Conservation (phyloP, 2,113 vertebrate species). For the Leptocoma aspasia region DNA sequence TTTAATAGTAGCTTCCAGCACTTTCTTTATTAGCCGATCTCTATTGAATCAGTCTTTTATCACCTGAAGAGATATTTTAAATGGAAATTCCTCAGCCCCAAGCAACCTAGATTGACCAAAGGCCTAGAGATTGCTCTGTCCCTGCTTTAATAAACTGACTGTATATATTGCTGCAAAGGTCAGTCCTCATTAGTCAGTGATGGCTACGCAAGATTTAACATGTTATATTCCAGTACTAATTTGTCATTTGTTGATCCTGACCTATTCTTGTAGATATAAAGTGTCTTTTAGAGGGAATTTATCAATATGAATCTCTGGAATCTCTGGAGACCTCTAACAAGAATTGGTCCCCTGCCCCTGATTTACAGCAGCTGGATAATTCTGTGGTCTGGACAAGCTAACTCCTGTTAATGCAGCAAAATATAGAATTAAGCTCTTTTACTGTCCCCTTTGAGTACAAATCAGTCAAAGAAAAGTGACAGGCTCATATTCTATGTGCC, state of each 20-base stretch:
- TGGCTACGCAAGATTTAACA: slow-evolving; percentile 39
- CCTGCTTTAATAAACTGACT: slow-evolving; percentile 66
- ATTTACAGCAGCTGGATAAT: not conserved
- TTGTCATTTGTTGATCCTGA: not conserved
- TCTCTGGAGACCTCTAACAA: not conserved
- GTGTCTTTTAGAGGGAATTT: not conserved
- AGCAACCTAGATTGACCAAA: slow-evolving; percentile 73
- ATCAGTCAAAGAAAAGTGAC: not conserved
- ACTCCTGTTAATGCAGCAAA: not conserved
- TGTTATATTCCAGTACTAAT: not conserved
- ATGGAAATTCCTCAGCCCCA: slow-evolving; percentile 72
- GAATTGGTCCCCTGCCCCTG: not conserved
- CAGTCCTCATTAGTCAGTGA: slow-evolving; percentile 51
- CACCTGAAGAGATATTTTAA: slow-evolving; percentile 73
- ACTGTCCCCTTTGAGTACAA: not conserved
- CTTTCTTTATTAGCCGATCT: slow-evolving; percentile 63
- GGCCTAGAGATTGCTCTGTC: slow-evolving; percentile 54
- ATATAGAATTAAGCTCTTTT: not conserved
- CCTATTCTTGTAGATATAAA: not conserved
- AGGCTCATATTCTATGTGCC: not conserved
- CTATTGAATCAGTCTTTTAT: slow-evolving; percentile 72
- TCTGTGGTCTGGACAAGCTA: not conserved
- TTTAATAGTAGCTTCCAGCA: slow-evolving; percentile 68
- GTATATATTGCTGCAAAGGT: slow-evolving; percentile 64
- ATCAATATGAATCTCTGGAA: not conserved